A percentile compares a stretch with the other conserved stretches of the same genome.
phyloP scores from a whole-genome alignment of 1,140 invertebrate species.

The Drosophila varians region DNA sequence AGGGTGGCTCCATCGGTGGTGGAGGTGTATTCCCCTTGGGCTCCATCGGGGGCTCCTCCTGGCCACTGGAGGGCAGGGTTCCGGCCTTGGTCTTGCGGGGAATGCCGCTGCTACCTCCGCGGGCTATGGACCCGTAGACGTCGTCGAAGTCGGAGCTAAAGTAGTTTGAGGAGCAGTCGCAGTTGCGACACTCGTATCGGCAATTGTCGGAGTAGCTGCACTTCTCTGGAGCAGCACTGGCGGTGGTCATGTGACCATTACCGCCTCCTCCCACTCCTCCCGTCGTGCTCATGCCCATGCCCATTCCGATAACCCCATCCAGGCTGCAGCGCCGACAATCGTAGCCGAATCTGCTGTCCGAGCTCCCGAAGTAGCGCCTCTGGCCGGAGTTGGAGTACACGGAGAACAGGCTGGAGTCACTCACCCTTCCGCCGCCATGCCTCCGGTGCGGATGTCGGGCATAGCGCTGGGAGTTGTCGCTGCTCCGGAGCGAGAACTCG shows the following conservation, averaged over 20 bases:
- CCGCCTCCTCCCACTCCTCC: background rate
- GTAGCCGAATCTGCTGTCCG: conserved; percentile 78
- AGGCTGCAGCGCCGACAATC: conserved; percentile 80
- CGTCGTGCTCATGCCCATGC: background rate
- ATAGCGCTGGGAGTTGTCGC: conserved; percentile 77
- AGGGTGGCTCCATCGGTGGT: conserved; percentile 7
- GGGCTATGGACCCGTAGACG: conserved; percentile 67
- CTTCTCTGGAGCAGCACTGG: conserved; percentile 40
- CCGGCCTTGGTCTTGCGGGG: conserved; percentile 76
- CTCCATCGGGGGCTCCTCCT: conserved; percentile 16
- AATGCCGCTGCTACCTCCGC: conserved; percentile 70
- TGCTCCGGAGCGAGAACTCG: conserved; percentile 78
- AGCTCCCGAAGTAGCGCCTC: conserved; percentile 78
- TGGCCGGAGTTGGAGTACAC: conserved; percentile 54
- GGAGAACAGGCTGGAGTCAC: conserved; percentile 73
- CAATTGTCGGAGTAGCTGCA: conserved; percentile 82
- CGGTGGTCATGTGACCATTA: background rate
- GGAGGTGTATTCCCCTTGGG: conserved; percentile 17
- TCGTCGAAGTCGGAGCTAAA: conserved; percentile 83
- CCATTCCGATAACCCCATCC: conserved; percentile 61
- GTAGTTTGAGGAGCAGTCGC: conserved; percentile 82
- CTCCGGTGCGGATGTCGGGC: conserved; percentile 53
- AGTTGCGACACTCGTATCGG: conserved; percentile 80
- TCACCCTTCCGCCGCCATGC: conserved; percentile 44
- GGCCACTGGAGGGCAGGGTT: conserved; percentile 59